Percentiles rank a stretch among this genome's conserved stretches.
phyloP scores from a whole-genome alignment of 1,140 invertebrate species.

The Acromyrmex charruanus region DNA sequence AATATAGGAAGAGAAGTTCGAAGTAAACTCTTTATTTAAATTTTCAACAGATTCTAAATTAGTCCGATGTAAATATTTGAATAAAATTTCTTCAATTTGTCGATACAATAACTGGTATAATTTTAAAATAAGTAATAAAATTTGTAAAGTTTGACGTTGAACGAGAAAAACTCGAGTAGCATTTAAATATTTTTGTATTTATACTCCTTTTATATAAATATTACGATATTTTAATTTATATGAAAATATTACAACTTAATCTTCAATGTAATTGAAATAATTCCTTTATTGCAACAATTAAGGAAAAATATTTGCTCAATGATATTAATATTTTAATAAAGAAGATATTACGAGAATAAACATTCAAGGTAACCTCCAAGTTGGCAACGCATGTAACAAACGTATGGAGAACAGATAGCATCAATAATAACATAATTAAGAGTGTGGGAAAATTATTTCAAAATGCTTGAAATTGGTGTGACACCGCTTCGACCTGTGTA shows the following conservation, averaged over 20 bases:
- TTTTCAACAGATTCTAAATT: neutral
- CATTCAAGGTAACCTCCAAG: neutral
- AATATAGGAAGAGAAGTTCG: neutral
- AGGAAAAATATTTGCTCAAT: neutral
- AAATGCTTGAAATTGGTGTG: slow-evolving; percentile 9
- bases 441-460: neutral
- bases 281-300: neutral
- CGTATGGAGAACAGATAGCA: slow-evolving; percentile 1
- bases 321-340: neutral
- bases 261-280: neutral
- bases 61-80: neutral
- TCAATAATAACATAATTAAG: slow-evolving; percentile 23
- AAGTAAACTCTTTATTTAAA: neutral
- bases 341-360: neutral
- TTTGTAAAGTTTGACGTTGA: neutral
- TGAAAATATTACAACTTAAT: neutral
- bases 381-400: neutral
- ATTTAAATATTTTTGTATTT: neutral
- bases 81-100: neutral
- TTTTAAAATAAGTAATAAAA: neutral
- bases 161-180: neutral
- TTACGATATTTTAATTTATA: neutral
- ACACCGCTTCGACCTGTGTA: neutral
- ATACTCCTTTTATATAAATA: neutral
- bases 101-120: neutral